Evolutionary conservation across 2,797 vertebrate genomes (phyloP), one percentile per base, ranked within the genome.

Genomic region (Ara ararauna): DNA sequence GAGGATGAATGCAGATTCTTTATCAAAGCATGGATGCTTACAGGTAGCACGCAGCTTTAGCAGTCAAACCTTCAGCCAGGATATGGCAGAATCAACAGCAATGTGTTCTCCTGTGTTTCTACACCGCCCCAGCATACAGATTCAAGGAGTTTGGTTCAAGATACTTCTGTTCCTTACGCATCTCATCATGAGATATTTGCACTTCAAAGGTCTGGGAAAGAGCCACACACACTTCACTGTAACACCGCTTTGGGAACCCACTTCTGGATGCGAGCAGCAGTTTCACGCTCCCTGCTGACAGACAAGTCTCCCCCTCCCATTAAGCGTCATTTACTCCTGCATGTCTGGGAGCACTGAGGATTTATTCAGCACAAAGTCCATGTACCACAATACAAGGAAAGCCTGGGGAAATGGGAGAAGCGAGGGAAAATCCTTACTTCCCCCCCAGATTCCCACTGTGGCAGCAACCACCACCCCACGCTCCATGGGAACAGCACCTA

Each of bases 181-280:
- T 18, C 24, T 17, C 21, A 32, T 0, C 10, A 2, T 0, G 9
- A 36, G 70, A 40, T 14, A 90, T 18, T 13, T 1, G n/a, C 5
- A 1, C 21, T 12, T 29, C 23, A 24, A 64, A 47, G 51, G 58
- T 17, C 48, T 80, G 84, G 34, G 29, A 70, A 27, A 21, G 66
- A 54, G 26, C 34, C 13, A 13, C 20, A 32, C 1, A n/a, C 20
- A 4, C 27, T 26, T 27, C 20, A 5, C 21, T 20, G 21, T 0
- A 19, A 26, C 4, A 0, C 10, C 2, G 15, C 6, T 5, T 7
- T 56, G 83, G 56, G 64, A 51, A 5, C 7, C 44, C 53, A 15
- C 19, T 16, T 20, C 10, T 40, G 62, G 9, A 51, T 53, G 86
- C 40, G n/a, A 34, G 85, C 19, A 42, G 62, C 56, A 27, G 18